phyloP scores from a whole-genome alignment of 2,113 vertebrate genomes.

The Bubo scandiacus region DNA sequence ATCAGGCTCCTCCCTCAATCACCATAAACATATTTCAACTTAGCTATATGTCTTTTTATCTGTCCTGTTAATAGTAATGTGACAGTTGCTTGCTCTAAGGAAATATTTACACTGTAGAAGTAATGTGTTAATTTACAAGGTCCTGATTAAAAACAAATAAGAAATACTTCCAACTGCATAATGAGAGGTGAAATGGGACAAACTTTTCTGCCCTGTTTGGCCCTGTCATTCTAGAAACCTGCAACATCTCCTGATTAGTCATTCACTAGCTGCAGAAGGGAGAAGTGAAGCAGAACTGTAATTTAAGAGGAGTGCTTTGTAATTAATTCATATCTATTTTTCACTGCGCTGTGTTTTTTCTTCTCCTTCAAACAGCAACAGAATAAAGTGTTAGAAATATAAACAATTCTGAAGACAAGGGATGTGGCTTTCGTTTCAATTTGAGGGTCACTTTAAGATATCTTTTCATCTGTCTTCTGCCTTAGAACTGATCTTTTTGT shows the following conservation, averaged over 20 bases:
- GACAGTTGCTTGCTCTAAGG: not conserved
- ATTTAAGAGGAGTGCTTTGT: constrained; percentile 9
- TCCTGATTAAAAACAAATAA: not conserved
- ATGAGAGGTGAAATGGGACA: not conserved
- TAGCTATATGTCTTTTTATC: not conserved
- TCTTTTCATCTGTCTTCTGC: not conserved
- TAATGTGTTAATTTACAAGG: not conserved
- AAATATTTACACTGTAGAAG: not conserved
- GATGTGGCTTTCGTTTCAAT: not conserved
- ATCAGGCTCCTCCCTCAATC: not conserved
- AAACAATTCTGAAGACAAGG: not conserved
- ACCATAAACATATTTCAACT: not conserved
- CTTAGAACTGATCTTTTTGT: constrained; percentile 3
- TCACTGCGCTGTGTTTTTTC: not conserved
- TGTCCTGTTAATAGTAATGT: not conserved
- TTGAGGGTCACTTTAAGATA: not conserved
- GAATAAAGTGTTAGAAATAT: not conserved
- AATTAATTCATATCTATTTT: constrained; percentile 41
- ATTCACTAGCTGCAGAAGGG: not conserved
- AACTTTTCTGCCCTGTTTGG: not conserved
- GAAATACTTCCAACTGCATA: not conserved
- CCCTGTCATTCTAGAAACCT: not conserved
- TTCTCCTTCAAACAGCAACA: not conserved
- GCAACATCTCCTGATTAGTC: not conserved
- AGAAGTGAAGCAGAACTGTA: not conserved